phyloP scores from a whole-genome alignment of 2,797 vertebrate genomes.

The Leptodactylus fallax region DNA sequence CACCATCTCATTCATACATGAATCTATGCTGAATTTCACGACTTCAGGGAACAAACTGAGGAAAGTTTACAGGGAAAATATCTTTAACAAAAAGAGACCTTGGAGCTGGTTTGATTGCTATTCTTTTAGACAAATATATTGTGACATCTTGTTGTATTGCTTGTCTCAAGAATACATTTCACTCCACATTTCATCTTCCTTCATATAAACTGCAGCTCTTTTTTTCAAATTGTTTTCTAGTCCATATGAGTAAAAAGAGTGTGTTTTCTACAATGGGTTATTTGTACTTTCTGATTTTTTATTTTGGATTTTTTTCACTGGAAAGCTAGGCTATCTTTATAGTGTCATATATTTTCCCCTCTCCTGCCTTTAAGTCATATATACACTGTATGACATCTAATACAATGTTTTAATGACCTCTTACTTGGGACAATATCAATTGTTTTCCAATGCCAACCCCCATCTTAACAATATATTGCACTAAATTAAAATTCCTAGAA shows the following conservation, averaged over 20 bases:
- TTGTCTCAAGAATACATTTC: slow-evolving; percentile 14
- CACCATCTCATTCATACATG: slow-evolving; percentile 49
- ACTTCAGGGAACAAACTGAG: slow-evolving; percentile 18
- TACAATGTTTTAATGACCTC: too few species aligned
- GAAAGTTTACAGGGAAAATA: slow-evolving; percentile 33
- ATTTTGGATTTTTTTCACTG: background rate
- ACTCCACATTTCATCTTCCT: background rate
- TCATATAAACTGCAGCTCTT: slow-evolving; percentile 26
- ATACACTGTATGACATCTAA: too few species aligned
- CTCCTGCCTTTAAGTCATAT: background rate
- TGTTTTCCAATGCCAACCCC: too few species aligned
- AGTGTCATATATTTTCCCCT: background rate
- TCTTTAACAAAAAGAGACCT: slow-evolving; percentile 23
- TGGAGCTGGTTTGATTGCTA: slow-evolving; percentile 10
- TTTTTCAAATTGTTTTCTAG: background rate
- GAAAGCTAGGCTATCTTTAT: background rate
- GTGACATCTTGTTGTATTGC: slow-evolving; percentile 38
- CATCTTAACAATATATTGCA: too few species aligned
- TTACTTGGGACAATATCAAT: too few species aligned
- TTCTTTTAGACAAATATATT: slow-evolving; percentile 31
- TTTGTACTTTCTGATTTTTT: background rate
- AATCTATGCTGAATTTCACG: slow-evolving; percentile 44
- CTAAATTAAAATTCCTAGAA: background rate
- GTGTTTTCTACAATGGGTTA: background rate
- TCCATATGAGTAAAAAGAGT: background rate